Conservation (phyloP, 2,113 vertebrate genomes). For the Pedetes capensis region DNA sequence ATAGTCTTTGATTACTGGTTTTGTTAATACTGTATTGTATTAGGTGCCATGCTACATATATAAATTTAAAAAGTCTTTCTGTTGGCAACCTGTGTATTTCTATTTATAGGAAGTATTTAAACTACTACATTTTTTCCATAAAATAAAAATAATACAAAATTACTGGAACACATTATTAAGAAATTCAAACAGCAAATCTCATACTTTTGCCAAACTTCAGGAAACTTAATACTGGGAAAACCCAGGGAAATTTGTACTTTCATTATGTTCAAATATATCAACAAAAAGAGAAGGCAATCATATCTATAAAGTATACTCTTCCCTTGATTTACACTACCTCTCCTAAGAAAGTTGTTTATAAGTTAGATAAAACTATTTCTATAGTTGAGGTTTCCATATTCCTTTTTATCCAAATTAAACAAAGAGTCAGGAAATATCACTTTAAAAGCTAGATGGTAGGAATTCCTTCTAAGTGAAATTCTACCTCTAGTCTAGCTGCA, state of each 20-base stretch:
- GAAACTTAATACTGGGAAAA: background rate
- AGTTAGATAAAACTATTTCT: background rate
- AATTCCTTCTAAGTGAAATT: background rate
- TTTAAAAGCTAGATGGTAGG: background rate
- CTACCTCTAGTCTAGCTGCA: background rate
- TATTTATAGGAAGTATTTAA: slow-evolving; percentile 12
- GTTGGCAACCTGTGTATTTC: background rate
- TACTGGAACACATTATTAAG: background rate
- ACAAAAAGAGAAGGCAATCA: background rate
- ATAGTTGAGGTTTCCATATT: background rate
- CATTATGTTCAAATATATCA: background rate
- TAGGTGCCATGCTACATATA: background rate
- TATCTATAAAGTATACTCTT: background rate
- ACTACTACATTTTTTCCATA: background rate
- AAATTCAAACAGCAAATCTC: slow-evolving; percentile 8
- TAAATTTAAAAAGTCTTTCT: slow-evolving; percentile 41
- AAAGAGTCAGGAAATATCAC: background rate
- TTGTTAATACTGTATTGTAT: too few species aligned
- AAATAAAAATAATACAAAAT: slow-evolving; percentile 24
- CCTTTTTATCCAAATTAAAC: background rate
- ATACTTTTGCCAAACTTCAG: background rate
- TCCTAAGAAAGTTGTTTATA: background rate
- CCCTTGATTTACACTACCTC: background rate
- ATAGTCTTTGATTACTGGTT: background rate
- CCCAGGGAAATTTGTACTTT: background rate